Evolutionary conservation across 2,113 vertebrate genomes (phyloP), one percentile per base, ranked within the genome.

Genomic region (Heterochromis multidens): DNA sequence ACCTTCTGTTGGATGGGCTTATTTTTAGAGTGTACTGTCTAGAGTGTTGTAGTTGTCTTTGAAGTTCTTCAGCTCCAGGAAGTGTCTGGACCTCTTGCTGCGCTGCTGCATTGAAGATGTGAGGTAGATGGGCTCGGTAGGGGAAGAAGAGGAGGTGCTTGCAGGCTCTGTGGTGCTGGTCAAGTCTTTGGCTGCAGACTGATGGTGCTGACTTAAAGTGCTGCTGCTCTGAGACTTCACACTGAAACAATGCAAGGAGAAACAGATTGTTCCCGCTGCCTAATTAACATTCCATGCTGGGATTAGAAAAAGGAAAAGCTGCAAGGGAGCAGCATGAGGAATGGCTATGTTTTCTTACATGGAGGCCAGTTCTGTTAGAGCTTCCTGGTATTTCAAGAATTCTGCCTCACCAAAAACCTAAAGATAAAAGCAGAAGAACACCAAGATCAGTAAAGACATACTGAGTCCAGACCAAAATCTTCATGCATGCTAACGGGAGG

Each of bases 41-140:
- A 99, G 89, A 0, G 98, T 99, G 93, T 99, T 99, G 93, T 99
- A 99, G 94, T 99, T 99, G 95, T 99, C 99, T 93, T 99, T 99
- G 88, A 99, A 99, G 95, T 97, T 99, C 95, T 99, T 99, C 83
- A 99, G 95, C 93, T 99, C 99, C 61, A 99, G 95, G 88, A 99
- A 98, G 94, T 99, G 96, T 85, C 98, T 98, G 93, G 98, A 96
- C 82, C 97, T 96, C 94, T 99, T 99, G 95, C 96, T 99, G 94
- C 97, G 97, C 95, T 98, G 98, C 91, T 92, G 97, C 60, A 96
- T 96, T 56, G 97, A 96, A 6, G 91, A 90, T 16, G 97, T 97
- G 90, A 99, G 96, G 95, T 98, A 98, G 78, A 97, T 97, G 90
- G 97, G 97, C 88, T 99, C 98, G 93, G 98, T 98, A 89, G 97